Conservation (phyloP, 2,113 vertebrate genomes). For the Podarcis raffonei region DNA sequence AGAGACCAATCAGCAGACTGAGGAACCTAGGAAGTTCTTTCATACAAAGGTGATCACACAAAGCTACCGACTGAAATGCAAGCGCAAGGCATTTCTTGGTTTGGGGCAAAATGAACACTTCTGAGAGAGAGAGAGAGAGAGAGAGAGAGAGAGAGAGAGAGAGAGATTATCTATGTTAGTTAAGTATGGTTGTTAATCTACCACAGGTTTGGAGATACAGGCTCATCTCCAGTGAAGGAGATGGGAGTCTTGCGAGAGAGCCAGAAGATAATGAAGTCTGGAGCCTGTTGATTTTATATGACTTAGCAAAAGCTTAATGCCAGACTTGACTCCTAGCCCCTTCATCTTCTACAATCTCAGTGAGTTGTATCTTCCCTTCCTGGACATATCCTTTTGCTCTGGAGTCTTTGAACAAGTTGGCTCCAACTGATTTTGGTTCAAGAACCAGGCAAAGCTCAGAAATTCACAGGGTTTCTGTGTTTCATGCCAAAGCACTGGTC, state of each 20-base stretch:
- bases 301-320: background rate
- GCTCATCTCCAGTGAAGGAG: background rate
- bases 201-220: background rate
- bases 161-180: no score
- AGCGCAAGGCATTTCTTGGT: background rate
- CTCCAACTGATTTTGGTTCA: background rate
- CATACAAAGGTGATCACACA: no score
- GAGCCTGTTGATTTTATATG: background rate
- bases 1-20: background rate
- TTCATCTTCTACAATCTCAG: background rate
- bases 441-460: background rate
- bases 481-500: no score
- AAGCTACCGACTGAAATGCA: background rate
- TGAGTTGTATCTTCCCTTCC: background rate
- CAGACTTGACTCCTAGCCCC: background rate
- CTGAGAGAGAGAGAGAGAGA: no score
- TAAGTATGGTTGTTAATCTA: background rate
- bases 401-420: background rate
- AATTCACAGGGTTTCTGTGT: background rate
- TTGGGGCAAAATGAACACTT: background rate
- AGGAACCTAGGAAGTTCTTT: background rate
- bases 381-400: background rate
- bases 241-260: background rate
- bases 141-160: no score
- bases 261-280: background rate